phyloP scores from a whole-genome alignment of 2,888 invertebrate genomes.

The Scaptodrosophila latifasciaeformis region DNA sequence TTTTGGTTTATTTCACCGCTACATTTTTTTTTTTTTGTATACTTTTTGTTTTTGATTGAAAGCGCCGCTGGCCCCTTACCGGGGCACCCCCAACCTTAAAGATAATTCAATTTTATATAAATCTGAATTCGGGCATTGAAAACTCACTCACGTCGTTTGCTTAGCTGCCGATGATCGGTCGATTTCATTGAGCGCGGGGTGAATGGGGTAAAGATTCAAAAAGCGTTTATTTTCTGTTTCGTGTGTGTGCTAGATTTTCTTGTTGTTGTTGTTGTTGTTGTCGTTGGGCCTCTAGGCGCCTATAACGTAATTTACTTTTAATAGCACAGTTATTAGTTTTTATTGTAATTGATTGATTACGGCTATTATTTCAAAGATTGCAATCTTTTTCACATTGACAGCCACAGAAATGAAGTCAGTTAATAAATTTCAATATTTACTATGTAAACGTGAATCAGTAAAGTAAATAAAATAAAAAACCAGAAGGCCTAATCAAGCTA shows the following conservation, averaged over 20 bases:
- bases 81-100: too few species aligned
- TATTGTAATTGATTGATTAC: slow-evolving; percentile 61
- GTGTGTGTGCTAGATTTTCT: not conserved
- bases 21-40: not conserved
- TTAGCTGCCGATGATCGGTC: too few species aligned
- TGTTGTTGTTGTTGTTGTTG: slow-evolving; percentile 5
- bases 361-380: slow-evolving; percentile 31
- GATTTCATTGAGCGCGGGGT: too few species aligned
- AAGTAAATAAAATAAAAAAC: too few species aligned
- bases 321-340: slow-evolving; percentile 58
- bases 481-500: too few species aligned
- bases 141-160: slow-evolving; percentile 34
- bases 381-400: not conserved
- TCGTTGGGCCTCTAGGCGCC: slow-evolving; percentile 32
- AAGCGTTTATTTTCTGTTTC: too few species aligned
- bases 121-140: slow-evolving; percentile 14
- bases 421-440: too few species aligned
- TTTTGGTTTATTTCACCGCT: not conserved
- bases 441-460: too few species aligned
- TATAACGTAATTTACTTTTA: slow-evolving; percentile 44
- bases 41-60: slow-evolving; percentile 2
- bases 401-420: too few species aligned
- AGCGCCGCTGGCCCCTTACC: not conserved
- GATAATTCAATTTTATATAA: slow-evolving; percentile 23
- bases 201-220: too few species aligned